Base-by-base conservation (phyloP, 2,888 invertebrate species). In the Leptinotarsa rubiginosa region DNA sequence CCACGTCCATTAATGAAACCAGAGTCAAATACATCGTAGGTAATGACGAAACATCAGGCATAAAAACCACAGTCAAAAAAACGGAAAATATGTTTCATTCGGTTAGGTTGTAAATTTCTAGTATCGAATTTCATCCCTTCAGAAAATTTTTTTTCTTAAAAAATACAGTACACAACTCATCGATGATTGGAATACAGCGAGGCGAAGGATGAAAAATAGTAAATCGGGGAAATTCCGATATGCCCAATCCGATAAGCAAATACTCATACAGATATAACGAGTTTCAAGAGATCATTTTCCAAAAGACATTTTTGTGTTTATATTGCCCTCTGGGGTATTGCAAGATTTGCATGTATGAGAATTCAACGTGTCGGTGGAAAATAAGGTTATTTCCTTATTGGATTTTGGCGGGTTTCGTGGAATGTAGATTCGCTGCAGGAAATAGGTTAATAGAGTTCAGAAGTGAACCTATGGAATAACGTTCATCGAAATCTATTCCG, bases 191-290 rank as follows among this genome's bases (percentile, higher is more conserved):
- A 68, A 69, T n/a, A 49, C 66, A 52, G 25, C 25, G 25, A 18
- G 10, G 54, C 52, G 25, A 69, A 68, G n/a, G 47, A 41, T 18
- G 41, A 65, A 69, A 68, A 65, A 70, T 54, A 70, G 54, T 69
- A 70, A 75, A 75, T 70, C 75, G 65, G 31, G 49, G 56, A 49
- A 70, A 67, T 68, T 73, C n/a, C 73, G 70, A 73, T 70, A 65
- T 65, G 62, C 50, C 18, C 22, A 65, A 73, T 20, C 47, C 67
- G 73, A 70, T 75, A 75, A 73, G 70, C 70, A 56, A 56, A 56
- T 56, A 75, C 72, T 69, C 56, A 66, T 66, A 70, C 66, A 69
- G 41, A 72, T 69, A 69, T 69, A 72, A 72, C 47, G 47, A 65
- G 75, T 69, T 15, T n/a, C 15, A 49, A 47, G 66, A 41, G 59